Conservation (phyloP, 2,888 invertebrate species). For the Vandiemenella viatica region DNA sequence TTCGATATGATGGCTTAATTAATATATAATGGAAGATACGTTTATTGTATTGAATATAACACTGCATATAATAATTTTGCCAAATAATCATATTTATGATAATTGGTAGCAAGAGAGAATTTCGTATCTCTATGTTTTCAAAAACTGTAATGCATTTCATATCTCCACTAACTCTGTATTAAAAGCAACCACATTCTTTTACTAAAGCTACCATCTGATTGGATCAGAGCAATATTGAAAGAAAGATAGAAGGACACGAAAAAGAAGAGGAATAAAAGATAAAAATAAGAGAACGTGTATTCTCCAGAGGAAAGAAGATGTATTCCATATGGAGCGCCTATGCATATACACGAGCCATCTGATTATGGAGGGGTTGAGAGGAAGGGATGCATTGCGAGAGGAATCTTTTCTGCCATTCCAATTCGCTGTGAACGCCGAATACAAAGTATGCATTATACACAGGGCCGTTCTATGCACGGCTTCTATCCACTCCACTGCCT, state of each 20-base stretch:
- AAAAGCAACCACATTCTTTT: too few relatives aligned
- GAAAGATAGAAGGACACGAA: neutral
- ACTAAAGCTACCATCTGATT: too few relatives aligned
- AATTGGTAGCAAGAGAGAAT: too few relatives aligned
- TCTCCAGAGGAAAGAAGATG: neutral
- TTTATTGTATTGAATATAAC: too few relatives aligned
- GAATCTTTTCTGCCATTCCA: neutral
- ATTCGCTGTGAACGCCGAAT: neutral
- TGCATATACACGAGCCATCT: neutral
- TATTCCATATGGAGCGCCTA: neutral
- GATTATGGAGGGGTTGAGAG: neutral
- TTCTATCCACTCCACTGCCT: neutral
- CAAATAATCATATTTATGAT: too few relatives aligned
- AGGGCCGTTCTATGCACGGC: neutral
- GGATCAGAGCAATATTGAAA: neutral
- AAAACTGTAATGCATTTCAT: too few relatives aligned
- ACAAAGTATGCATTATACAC: neutral
- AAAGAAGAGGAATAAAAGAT: neutral
- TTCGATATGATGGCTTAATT: too few relatives aligned
- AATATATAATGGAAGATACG: too few relatives aligned
- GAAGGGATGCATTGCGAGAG: neutral
- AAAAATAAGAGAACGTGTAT: neutral
- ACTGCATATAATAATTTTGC: too few relatives aligned
- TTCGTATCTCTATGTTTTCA: too few relatives aligned
- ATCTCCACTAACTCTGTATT: too few relatives aligned